A percentile compares a stretch with the other conserved stretches of the same genome.
Conservation (phyloP, 2,888 invertebrate genomes). For the Mellilla xanthometata region DNA sequence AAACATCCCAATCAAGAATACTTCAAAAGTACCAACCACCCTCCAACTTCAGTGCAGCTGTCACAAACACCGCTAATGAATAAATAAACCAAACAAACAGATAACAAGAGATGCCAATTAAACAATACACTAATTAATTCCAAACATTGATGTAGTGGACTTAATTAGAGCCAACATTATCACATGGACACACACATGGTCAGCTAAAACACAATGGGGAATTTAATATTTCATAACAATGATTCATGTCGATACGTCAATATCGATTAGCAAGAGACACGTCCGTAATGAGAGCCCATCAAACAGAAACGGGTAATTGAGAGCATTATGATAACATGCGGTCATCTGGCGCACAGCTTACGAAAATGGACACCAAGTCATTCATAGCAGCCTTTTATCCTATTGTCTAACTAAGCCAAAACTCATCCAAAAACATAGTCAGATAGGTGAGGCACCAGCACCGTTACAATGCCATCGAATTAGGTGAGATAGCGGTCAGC, state of each 20-base stretch:
- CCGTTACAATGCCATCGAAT: conserved; percentile 9
- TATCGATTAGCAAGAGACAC: conserved; percentile 28
- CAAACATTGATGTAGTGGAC: conserved; percentile 82
- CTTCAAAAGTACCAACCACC: conserved; percentile 37
- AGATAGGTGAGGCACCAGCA: background rate
- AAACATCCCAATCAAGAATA: no score
- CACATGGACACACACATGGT: conserved; percentile 43
- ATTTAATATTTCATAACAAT: conserved; percentile 52
- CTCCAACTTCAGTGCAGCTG: conserved; percentile 58
- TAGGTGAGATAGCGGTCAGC: conserved; percentile 21
- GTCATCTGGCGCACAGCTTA: background rate
- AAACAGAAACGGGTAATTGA: conserved; percentile 16
- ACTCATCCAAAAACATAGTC: background rate
- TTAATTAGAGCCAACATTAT: conserved; percentile 75
- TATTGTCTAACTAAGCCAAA: background rate
- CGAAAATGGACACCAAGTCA: background rate
- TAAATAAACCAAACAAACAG: conserved; percentile 81
- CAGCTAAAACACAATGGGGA: conserved; percentile 49
- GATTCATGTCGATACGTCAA: conserved; percentile 33
- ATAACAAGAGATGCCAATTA: conserved; percentile 83
- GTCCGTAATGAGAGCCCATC: conserved; percentile 23
- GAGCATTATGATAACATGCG: conserved; percentile 33
- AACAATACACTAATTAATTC: conserved; percentile 83
- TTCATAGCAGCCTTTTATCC: background rate
- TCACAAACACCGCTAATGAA: conserved; percentile 79